Conservation (phyloP, 2,888 invertebrate species). For the Cryptocheilus praepositus region DNA sequence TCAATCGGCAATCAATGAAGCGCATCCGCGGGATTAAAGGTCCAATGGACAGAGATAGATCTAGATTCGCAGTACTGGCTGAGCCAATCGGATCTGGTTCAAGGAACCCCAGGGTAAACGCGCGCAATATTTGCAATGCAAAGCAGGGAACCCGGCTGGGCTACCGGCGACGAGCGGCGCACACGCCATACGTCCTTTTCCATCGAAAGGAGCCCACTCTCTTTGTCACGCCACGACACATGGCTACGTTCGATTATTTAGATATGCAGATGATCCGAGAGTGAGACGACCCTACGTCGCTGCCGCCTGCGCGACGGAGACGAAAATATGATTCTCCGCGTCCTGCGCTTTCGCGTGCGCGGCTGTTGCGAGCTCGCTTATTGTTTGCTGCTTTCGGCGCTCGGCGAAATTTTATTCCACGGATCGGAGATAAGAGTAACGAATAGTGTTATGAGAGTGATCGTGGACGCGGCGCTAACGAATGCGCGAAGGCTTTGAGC, state of each 20-base stretch:
- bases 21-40: conserved; percentile 67
- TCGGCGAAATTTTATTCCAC: too few species aligned
- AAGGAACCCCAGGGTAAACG: conserved; percentile 70
- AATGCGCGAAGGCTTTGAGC: too few species aligned
- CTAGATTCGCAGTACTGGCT: conserved; percentile 73
- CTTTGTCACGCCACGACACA: conserved; percentile 65
- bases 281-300: conserved; percentile 3
- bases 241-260: conserved; percentile 73
- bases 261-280: conserved; percentile 73
- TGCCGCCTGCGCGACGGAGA: conserved; percentile 15
- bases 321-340: conserved; percentile 5
- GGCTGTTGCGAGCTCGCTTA: conserved; percentile 1
- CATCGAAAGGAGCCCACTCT: conserved; percentile 43
- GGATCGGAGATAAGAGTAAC: too few species aligned
- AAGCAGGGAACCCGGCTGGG: conserved; percentile 62
- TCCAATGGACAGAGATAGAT: conserved; percentile 71
- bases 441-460: too few species aligned
- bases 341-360: conserved; percentile 17
- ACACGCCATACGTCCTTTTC: conserved; percentile 64
- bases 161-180: conserved; percentile 44
- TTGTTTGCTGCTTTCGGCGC: neutral
- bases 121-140: conserved; percentile 70
- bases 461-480: too few species aligned
- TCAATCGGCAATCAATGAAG: conserved; percentile 73
- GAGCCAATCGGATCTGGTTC: conserved; percentile 75